These are phyloP conservation scores for Gadopsis bispinosus DNA, from an alignment of 2,797 vertebrate genomes.

Conservation along the genomic window DNA sequence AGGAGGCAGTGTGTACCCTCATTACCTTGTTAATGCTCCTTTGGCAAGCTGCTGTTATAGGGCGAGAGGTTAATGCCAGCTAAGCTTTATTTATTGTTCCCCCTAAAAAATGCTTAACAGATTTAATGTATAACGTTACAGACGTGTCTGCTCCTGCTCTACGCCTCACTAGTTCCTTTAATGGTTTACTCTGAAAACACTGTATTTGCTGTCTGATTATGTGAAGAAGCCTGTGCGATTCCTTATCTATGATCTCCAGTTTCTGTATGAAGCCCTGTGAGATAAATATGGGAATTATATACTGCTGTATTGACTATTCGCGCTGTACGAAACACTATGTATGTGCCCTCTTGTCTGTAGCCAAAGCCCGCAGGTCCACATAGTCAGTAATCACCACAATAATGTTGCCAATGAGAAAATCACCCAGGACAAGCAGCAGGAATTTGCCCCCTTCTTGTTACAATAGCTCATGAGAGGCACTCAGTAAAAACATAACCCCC, in stretches of 20 bases:
- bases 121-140: constrained; percentile 85
- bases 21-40: constrained; percentile 87
- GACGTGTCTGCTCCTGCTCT: constrained; percentile 74
- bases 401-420: constrained; percentile 60
- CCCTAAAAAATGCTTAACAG: constrained; percentile 84
- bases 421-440: constrained; percentile 67
- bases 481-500: constrained; percentile 75
- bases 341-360: constrained; percentile 30
- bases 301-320: constrained; percentile 9
- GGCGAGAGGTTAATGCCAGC: constrained; percentile 85
- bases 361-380: constrained; percentile 6
- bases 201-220: constrained; percentile 57
- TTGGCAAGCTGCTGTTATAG: constrained; percentile 82
- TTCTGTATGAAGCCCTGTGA: constrained; percentile 38
- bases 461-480: constrained; percentile 71
- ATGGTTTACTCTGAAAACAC: constrained; percentile 72
- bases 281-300: constrained; percentile 21
- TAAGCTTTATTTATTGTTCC: constrained; percentile 89
- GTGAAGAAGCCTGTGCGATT: constrained; percentile 41
- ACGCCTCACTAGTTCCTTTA: constrained; percentile 59
- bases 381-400: constrained; percentile 48
- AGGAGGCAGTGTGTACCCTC: constrained; percentile 87
- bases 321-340: neutral
- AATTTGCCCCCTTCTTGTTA: constrained; percentile 74
- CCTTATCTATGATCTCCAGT: constrained; percentile 45